Evolutionary conservation across 2,888 invertebrate species (phyloP).

Genomic region (Melanchra persicariae): DNA sequence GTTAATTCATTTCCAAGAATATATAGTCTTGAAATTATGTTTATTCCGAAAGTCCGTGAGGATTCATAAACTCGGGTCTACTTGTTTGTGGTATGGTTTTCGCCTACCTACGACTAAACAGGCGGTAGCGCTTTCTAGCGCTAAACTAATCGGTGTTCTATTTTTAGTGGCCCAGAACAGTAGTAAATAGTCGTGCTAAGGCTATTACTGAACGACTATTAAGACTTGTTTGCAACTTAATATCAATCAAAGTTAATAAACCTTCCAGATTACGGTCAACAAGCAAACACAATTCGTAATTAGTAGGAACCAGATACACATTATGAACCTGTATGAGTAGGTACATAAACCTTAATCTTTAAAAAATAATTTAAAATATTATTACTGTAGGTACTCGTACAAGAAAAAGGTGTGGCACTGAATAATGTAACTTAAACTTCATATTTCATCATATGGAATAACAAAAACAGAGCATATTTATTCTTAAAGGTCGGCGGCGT

Average conservation of each 20-base stretch:
- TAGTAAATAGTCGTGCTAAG: constrained; percentile 37
- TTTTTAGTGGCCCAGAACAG: constrained; percentile 22
- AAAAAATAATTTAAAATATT: background rate
- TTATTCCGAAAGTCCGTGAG: no score
- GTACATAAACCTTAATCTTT: no score
- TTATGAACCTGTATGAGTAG: background rate
- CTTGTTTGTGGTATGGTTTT: no score
- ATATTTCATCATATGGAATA: constrained; percentile 15
- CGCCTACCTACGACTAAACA: background rate
- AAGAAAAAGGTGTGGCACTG: background rate
- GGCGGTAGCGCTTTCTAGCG: constrained; percentile 9
- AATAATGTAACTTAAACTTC: constrained; percentile 5
- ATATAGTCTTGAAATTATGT: no score
- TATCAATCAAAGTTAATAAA: constrained; percentile 52
- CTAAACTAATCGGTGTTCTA: background rate
- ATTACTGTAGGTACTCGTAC: no score
- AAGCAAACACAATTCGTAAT: constrained; percentile 37
- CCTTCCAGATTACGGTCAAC: constrained; percentile 25
- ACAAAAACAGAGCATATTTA: background rate
- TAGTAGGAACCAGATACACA: background rate
- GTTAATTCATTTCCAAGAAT: no score
- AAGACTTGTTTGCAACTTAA: constrained; percentile 33
- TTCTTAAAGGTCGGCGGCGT: background rate
- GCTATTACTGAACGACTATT: constrained; percentile 46
- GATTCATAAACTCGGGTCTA: no score